A percentile compares a stretch with the other conserved stretches of the same genome.
Conservation (phyloP, 2,888 invertebrate genomes). For the Tipula vernalis region DNA sequence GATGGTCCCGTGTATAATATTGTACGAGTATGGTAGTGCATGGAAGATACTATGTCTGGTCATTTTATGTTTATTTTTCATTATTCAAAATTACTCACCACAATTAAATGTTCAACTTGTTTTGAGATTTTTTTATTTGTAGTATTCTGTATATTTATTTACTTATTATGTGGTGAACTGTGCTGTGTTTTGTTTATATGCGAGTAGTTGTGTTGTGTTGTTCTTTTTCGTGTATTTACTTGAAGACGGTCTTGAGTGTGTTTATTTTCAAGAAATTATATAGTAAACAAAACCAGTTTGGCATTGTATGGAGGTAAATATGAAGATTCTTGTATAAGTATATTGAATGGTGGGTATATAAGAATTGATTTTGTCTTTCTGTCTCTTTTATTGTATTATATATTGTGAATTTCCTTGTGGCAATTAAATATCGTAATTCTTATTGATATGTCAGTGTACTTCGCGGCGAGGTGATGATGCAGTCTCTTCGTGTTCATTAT, state of each 20-base stretch:
- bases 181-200: not conserved
- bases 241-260: not conserved
- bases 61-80: no score
- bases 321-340: not conserved
- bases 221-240: not conserved
- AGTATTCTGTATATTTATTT: not conserved
- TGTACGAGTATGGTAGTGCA: not conserved
- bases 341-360: not conserved
- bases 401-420: not conserved
- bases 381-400: not conserved
- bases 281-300: not conserved
- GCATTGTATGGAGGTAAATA: not conserved
- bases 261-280: not conserved
- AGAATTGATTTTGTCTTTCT: not conserved
- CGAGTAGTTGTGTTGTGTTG: not conserved
- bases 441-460: conserved; percentile 4
- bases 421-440: not conserved
- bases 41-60: not conserved
- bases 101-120: not conserved
- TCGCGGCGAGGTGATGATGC: not conserved
- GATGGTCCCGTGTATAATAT: not conserved
- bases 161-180: not conserved
- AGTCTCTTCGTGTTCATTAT: not conserved
- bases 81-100: not conserved
- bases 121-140: not conserved